A percentile compares a stretch with the other conserved stretches of the same genome.
Conservation (phyloP, 2,113 vertebrate genomes). For the Phylloscopus trochilus region DNA sequence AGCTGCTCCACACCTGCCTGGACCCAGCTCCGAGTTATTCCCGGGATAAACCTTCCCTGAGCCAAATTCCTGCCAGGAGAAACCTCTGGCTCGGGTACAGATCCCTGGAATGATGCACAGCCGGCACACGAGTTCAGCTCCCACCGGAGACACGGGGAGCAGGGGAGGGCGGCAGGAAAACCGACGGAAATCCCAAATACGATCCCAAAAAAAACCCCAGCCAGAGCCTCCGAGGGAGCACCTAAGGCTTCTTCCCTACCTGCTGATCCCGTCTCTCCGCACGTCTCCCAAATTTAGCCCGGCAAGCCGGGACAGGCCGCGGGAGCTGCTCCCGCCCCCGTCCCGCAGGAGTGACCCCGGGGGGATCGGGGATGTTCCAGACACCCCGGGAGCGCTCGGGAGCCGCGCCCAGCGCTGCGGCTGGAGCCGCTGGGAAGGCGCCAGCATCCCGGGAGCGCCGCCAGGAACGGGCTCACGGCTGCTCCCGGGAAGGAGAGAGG, state of each 20-base stretch:
- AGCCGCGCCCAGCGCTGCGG: background rate
- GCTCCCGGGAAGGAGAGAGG: background rate
- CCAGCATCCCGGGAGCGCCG: background rate
- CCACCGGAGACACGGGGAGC: fast-evolving
- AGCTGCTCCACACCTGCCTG: background rate
- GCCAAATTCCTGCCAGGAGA: background rate
- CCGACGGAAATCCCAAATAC: fast-evolving
- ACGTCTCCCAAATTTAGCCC: background rate
- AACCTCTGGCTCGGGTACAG: background rate
- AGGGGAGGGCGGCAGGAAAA: background rate
- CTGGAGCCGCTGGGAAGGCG: background rate
- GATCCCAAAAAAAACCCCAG: fast-evolving
- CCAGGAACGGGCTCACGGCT: background rate
- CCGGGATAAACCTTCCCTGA: background rate
- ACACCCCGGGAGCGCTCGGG: background rate
- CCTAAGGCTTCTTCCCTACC: background rate
- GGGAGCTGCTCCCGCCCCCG: background rate
- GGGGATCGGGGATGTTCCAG: background rate
- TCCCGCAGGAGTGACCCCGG: background rate
- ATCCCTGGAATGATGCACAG: background rate
- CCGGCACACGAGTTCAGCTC: background rate
- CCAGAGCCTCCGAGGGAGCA: background rate
- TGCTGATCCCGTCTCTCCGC: background rate
- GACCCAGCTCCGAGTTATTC: background rate
- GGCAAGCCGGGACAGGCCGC: background rate